phyloP scores from a whole-genome alignment of 2,888 invertebrate species.

The Pegoplata infirma region DNA sequence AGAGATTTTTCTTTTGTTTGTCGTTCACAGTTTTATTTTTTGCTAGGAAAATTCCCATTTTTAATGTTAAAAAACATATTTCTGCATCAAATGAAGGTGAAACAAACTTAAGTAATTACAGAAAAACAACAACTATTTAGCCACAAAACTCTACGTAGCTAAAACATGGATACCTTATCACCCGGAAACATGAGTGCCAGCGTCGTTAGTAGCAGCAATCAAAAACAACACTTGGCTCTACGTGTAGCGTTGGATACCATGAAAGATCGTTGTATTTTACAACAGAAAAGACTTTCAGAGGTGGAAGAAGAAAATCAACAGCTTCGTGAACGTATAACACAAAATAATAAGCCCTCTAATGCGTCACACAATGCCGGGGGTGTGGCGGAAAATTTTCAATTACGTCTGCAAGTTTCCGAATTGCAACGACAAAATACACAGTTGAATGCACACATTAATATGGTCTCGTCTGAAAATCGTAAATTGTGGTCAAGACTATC shows the following conservation, averaged over 20 bases:
- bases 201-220: slow-evolving; percentile 29
- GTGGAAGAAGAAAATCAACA: slow-evolving; percentile 88
- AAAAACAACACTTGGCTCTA: slow-evolving; percentile 78
- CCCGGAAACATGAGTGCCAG: slow-evolving; percentile 2
- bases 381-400: slow-evolving; percentile 77
- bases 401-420: slow-evolving; percentile 84
- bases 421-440: slow-evolving; percentile 87
- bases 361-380: slow-evolving; percentile 26
- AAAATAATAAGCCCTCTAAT: slow-evolving; percentile 71
- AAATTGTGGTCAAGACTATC: slow-evolving; percentile 87
- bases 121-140: not conserved
- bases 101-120: not conserved
- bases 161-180: slow-evolving; percentile 39
- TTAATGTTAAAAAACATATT: slow-evolving; percentile 14
- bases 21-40: slow-evolving; percentile 19
- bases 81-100: slow-evolving; percentile 1
- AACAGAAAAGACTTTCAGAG: slow-evolving; percentile 84
- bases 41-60: slow-evolving; percentile 6
- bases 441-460: slow-evolving; percentile 86
- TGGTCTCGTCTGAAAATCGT: slow-evolving; percentile 90
- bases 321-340: slow-evolving; percentile 78
- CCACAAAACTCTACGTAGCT: no score
- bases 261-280: slow-evolving; percentile 87
- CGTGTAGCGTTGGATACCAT: slow-evolving; percentile 89
- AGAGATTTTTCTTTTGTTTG: slow-evolving; percentile 41